Evolutionary conservation across 1,140 invertebrate species (phyloP).

Genomic region (Battus philenor): DNA sequence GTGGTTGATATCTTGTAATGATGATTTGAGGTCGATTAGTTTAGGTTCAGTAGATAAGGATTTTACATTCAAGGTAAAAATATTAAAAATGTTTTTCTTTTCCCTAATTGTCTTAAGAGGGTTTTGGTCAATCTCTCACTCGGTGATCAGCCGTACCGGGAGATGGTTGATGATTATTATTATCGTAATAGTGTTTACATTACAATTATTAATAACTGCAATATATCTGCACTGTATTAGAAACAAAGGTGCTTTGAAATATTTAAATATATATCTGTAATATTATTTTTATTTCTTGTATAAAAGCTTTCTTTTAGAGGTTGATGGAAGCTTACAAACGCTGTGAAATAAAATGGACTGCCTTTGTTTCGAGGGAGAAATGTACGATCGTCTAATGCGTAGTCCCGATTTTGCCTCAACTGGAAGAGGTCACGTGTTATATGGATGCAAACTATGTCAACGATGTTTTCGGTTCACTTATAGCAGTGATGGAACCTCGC

Average conservation of each 20-base stretch:
- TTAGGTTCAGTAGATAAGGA: constrained; percentile 26
- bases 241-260: no score
- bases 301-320: background rate
- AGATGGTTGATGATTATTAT: no score
- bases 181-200: no score
- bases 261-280: no score
- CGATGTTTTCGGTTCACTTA: no score
- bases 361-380: constrained; percentile 1
- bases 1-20: background rate
- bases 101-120: constrained; percentile 21
- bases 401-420: constrained; percentile 6
- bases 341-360: constrained; percentile 5
- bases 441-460: background rate
- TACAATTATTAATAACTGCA: no score
- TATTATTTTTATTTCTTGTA: no score
- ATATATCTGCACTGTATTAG: no score
- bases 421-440: constrained; percentile 6
- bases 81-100: constrained; percentile 21
- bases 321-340: constrained; percentile 1
- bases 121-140: constrained; percentile 34
- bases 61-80: constrained; percentile 31
- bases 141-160: constrained; percentile 31
- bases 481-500: no score
- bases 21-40: constrained; percentile 21
- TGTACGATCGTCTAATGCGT: background rate